A percentile compares a stretch with the other conserved stretches of the same genome.
Evolutionary conservation across 2,888 invertebrate genomes (phyloP).

Genomic region (Chrysomela aeneicollis): DNA sequence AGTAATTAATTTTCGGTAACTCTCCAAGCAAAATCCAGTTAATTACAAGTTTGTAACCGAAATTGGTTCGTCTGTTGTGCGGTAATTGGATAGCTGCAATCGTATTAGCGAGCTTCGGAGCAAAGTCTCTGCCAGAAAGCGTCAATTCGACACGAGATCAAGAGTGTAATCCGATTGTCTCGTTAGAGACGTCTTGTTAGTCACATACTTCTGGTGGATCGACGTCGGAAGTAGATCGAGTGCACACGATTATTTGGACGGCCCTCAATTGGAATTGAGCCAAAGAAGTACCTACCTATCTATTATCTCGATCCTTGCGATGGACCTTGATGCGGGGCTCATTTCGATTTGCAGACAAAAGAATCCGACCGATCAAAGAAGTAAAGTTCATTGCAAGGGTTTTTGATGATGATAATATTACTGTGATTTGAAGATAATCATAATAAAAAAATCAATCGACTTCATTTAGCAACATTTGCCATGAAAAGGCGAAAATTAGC

Average conservation of each 20-base stretch:
- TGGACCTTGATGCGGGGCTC: too few species aligned
- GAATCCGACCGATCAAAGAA: too few species aligned
- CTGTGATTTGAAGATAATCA: too few species aligned
- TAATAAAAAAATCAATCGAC: too few species aligned
- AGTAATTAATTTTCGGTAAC: conserved; percentile 13
- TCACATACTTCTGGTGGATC: conserved; percentile 41
- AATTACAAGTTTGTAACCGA: conserved; percentile 24
- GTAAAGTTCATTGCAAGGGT: too few species aligned
- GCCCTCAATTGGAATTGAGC: neutral
- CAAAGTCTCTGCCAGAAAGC: conserved; percentile 52
- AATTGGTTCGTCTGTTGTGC: conserved; percentile 27
- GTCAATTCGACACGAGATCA: conserved; percentile 59
- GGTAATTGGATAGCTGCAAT: conserved; percentile 56
- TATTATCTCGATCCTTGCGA: too few species aligned
- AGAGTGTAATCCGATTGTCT: conserved; percentile 61
- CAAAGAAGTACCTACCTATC: neutral
- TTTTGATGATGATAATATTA: too few species aligned
- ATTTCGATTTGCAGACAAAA: too few species aligned
- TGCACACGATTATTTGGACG: neutral
- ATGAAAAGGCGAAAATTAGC: too few species aligned
- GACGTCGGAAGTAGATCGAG: conserved; percentile 24
- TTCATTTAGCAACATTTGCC: too few species aligned
- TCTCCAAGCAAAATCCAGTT: conserved; percentile 22
- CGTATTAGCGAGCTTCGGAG: conserved; percentile 49
- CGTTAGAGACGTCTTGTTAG: conserved; percentile 61